Conservation (phyloP, 1,140 invertebrate species). For the Polypedilum vanderplanki region DNA sequence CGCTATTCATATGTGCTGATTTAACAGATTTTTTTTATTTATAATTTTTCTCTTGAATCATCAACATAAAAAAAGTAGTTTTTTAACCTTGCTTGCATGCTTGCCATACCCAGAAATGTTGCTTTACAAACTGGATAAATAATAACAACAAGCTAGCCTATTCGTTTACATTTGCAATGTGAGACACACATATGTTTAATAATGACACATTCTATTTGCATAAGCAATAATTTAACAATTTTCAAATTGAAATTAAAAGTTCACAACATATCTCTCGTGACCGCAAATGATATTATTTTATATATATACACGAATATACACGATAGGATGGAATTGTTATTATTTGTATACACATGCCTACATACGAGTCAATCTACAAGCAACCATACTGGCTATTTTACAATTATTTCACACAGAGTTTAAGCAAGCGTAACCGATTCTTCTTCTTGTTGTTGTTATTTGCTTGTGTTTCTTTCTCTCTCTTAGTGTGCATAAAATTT, state of each 20-base stretch:
- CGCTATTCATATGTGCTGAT: not conserved
- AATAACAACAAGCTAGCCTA: not conserved
- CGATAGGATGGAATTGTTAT: not conserved
- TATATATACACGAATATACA: not conserved
- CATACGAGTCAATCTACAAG: not conserved
- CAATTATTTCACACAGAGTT: slow-evolving; percentile 5
- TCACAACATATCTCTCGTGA: not conserved
- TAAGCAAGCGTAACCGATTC: slow-evolving; percentile 5
- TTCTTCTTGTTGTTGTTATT: not conserved
- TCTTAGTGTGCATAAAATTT: not conserved
- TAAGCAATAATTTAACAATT: not conserved
- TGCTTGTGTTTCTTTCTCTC: not conserved
- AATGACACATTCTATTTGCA: not conserved
- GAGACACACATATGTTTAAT: slow-evolving; percentile 7
- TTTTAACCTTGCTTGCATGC: not conserved
- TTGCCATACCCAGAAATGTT: slow-evolving; percentile 16
- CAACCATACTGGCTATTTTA: slow-evolving; percentile 2
- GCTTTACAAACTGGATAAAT: not conserved
- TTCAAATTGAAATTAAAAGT: slow-evolving; percentile 2
- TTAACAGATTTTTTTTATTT: not conserved
- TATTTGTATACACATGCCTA: not conserved
- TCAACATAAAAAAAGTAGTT: not conserved
- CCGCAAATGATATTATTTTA: not conserved
- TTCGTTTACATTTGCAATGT: not conserved
- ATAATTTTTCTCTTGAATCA: not conserved